Evolutionary conservation across 2,797 vertebrate species (phyloP).

Genomic region (Sebastes steindachneri): DNA sequence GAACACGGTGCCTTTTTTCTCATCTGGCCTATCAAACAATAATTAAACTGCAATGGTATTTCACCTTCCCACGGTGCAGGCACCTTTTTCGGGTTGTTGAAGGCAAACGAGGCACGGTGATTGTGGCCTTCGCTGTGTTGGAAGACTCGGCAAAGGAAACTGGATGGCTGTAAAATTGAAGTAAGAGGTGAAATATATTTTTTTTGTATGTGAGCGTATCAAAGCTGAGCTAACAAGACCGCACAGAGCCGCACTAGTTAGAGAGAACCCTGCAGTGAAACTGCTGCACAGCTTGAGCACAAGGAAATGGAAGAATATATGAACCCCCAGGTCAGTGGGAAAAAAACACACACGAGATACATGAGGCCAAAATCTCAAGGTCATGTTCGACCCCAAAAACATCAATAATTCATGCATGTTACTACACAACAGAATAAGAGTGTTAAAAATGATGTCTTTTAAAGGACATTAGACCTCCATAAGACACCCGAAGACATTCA

Average conservation of each 20-base stretch:
- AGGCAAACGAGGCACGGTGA: constrained; percentile 13
- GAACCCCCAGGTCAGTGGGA: constrained; percentile 1
- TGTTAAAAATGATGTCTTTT: background rate
- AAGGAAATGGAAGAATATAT: constrained; percentile 32
- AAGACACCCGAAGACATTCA: background rate
- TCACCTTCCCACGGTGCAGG: constrained; percentile 18
- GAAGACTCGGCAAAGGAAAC: constrained; percentile 1
- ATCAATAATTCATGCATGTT: constrained; percentile 4
- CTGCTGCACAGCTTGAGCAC: constrained; percentile 48
- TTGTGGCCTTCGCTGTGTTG: background rate
- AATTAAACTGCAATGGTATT: constrained; percentile 46
- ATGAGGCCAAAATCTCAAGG: constrained; percentile 21
- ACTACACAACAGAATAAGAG: background rate
- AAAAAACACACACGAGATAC: constrained; percentile 1
- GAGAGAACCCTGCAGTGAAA: constrained; percentile 43
- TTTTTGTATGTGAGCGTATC: constrained; percentile 9
- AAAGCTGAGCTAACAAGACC: constrained; percentile 49
- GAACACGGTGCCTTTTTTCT: constrained; percentile 3
- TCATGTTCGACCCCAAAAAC: background rate
- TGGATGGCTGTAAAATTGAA: constrained; percentile 10
- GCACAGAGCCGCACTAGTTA: constrained; percentile 42
- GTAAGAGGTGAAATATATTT: constrained; percentile 1
- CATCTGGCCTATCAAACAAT: constrained; percentile 20
- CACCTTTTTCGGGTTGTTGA: constrained; percentile 10
- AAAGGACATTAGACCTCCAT: background rate